Conservation (phyloP, 2,888 invertebrate species). For the Leucoptera coffeella region DNA sequence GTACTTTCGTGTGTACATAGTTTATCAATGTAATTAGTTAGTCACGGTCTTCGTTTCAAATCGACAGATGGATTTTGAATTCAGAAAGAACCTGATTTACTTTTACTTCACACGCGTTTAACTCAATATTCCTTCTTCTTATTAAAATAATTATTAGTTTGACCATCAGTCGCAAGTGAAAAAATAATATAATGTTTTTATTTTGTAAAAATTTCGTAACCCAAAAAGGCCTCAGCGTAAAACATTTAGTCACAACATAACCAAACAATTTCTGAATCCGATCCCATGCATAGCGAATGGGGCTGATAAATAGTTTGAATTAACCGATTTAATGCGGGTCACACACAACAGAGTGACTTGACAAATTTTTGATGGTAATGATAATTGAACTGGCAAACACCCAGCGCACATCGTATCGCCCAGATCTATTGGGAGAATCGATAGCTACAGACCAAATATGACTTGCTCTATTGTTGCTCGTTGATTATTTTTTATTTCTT, state of each 20-base stretch:
- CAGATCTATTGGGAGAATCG: slow-evolving; percentile 30
- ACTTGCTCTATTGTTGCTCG: slow-evolving; percentile 49
- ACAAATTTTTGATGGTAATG: slow-evolving; percentile 39
- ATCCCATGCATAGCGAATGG: slow-evolving; percentile 50
- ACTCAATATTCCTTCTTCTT: too few relatives aligned
- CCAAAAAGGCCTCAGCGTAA: too few relatives aligned
- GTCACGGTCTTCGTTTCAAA: too few relatives aligned
- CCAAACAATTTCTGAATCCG: slow-evolving; percentile 50
- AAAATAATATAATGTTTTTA: too few relatives aligned
- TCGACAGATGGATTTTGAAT: too few relatives aligned
- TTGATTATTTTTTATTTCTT: slow-evolving; percentile 36
- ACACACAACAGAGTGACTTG: slow-evolving; percentile 45
- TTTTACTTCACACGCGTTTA: too few relatives aligned
- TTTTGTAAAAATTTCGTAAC: too few relatives aligned
- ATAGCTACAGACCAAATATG: slow-evolving; percentile 34
- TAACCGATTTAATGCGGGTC: slow-evolving; percentile 55
- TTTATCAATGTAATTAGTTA: too few relatives aligned
- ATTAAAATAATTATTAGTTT: too few relatives aligned
- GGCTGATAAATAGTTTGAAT: slow-evolving; percentile 52
- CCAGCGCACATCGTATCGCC: slow-evolving; percentile 34
- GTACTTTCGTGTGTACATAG: too few relatives aligned
- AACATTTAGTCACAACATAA: slow-evolving; percentile 48
- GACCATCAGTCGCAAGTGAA: too few relatives aligned
- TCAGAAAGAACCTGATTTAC: too few relatives aligned
- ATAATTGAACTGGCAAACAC: slow-evolving; percentile 55